Conservation (phyloP, 2,797 vertebrate genomes). For the Cossypha caffra region DNA sequence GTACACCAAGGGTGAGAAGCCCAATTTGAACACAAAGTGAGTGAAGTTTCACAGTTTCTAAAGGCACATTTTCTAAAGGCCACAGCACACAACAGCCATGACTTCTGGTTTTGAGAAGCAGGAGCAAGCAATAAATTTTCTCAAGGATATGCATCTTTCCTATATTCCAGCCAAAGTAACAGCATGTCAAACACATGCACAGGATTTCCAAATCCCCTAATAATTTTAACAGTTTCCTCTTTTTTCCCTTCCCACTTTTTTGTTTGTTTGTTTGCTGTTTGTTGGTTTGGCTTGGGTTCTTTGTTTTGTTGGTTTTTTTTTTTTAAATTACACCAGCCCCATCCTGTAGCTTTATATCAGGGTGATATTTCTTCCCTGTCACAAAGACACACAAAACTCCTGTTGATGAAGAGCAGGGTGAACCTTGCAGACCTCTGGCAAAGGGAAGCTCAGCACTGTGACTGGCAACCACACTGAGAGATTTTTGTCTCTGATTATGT, state of each 20-base stretch:
- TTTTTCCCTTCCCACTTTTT: background rate
- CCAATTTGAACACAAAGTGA: background rate
- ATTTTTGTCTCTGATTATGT: background rate
- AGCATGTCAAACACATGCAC: background rate
- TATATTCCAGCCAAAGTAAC: background rate
- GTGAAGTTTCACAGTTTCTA: background rate
- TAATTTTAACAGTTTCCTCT: background rate
- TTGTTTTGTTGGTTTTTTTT: too few species aligned
- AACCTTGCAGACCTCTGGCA: background rate
- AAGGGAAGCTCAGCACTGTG: background rate
- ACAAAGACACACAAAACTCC: background rate
- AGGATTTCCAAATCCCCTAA: slow-evolving; percentile 14
- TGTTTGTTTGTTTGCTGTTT: background rate
- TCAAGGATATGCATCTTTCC: background rate
- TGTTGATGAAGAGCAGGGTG: background rate
- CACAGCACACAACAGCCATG: background rate
- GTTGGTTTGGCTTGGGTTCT: background rate
- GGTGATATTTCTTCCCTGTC: background rate
- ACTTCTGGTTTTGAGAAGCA: background rate
- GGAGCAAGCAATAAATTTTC: background rate
- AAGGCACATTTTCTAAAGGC: background rate
- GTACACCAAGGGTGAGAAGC: background rate
- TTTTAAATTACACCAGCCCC: background rate
- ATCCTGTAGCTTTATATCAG: background rate
- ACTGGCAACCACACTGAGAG: background rate